A percentile compares a stretch with the other conserved stretches of the same genome.
Conservation (phyloP, 2,797 vertebrate genomes). For the Halcyon chelicuti region DNA sequence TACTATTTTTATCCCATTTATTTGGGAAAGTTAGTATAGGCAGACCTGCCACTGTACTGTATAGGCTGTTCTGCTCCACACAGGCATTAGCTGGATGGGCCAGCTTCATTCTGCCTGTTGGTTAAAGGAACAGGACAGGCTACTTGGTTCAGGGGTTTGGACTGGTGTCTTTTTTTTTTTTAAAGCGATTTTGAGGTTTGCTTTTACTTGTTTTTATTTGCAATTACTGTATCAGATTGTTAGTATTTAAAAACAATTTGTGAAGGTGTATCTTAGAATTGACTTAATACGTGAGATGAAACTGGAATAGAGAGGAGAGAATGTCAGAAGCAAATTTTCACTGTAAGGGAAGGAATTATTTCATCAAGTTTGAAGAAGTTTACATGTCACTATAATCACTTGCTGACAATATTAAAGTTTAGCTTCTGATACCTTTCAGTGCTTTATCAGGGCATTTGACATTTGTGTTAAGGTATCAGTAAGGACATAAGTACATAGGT, state of each 20-base stretch:
- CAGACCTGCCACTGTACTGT: background rate
- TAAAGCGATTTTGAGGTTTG: background rate
- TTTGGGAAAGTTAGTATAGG: background rate
- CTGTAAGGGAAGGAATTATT: conserved; percentile 19
- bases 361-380: conserved; percentile 11
- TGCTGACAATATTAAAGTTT: conserved; percentile 28
- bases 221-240: background rate
- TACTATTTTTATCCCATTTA: background rate
- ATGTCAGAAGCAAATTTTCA: background rate
- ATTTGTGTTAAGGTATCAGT: conserved; percentile 68
- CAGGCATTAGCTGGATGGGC: background rate
- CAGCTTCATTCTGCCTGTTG: background rate
- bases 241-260: background rate
- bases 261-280: background rate
- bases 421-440: conserved; percentile 11
- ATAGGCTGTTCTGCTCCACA: background rate
- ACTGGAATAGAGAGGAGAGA: background rate
- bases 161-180: background rate
- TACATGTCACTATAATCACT: conserved; percentile 22
- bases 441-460: conserved; percentile 47
- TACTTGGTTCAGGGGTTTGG: background rate
- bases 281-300: background rate
- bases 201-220: background rate
- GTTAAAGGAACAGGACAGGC: background rate
- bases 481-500: conserved; percentile 61